These are phyloP conservation scores for Priocnemis perturbator DNA, from an alignment of 2,888 invertebrate genomes.

Conservation along the genomic window DNA sequence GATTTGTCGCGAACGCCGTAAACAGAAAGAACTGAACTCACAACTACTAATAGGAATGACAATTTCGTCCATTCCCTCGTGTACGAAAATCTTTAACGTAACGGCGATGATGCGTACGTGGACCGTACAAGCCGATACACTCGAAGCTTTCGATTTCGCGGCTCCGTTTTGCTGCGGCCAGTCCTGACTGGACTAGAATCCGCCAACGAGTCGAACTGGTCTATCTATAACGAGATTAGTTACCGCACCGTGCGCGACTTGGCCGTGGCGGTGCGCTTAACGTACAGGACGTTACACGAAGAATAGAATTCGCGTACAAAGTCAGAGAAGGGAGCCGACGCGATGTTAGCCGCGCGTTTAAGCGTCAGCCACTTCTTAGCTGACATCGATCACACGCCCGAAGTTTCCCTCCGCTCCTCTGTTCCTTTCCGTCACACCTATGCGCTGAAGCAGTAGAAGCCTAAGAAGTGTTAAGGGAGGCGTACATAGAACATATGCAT, in stretches of 20 bases:
- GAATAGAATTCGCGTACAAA: slow-evolving; percentile 44
- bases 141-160: slow-evolving; percentile 44
- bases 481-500: neutral
- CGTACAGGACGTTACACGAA: slow-evolving; percentile 53
- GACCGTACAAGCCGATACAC: neutral
- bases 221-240: slow-evolving; percentile 69
- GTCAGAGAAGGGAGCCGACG: slow-evolving; percentile 11
- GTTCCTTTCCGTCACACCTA: neutral
- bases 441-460: neutral
- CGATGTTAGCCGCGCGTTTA: slow-evolving; percentile 46
- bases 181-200: slow-evolving; percentile 54
- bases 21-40: slow-evolving; percentile 45
- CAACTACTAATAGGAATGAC: slow-evolving; percentile 61
- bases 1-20: too few species aligned
- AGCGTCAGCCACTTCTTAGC: slow-evolving; percentile 43
- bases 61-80: slow-evolving; percentile 54
- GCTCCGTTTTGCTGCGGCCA: slow-evolving; percentile 45
- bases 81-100: too few species aligned
- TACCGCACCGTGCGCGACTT: slow-evolving; percentile 49
- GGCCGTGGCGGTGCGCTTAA: slow-evolving; percentile 36
- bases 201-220: slow-evolving; percentile 59
- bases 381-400: slow-evolving; percentile 40
- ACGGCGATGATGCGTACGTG: neutral
- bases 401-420: slow-evolving; percentile 34
- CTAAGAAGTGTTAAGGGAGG: neutral